A percentile compares a stretch with the other conserved stretches of the same genome.
These are phyloP conservation scores for Dissostichus mawsoni DNA, from an alignment of 2,113 vertebrate species.

Conservation along the genomic window DNA sequence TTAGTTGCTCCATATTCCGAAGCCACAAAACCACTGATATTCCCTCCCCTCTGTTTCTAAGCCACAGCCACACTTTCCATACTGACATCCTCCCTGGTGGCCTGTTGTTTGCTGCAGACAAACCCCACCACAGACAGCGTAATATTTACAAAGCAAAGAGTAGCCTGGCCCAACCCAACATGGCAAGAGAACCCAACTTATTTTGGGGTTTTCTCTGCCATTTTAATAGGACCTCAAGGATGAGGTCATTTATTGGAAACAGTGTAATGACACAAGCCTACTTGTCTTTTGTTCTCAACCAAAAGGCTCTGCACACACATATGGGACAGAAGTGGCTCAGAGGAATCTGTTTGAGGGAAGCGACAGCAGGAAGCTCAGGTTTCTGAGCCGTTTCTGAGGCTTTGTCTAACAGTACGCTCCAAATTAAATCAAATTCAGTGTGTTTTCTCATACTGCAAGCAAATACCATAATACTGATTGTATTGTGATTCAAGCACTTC, in stretches of 20 bases:
- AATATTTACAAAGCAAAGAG: constrained; percentile 61
- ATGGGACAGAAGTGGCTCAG: constrained; percentile 5
- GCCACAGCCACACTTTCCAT: constrained; percentile 60
- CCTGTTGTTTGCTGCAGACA: constrained; percentile 71
- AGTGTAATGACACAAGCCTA: constrained; percentile 47
- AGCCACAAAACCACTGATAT: constrained; percentile 47
- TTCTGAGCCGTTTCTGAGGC: constrained; percentile 29
- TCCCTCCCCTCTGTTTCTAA: constrained; percentile 34
- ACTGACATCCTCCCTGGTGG: constrained; percentile 53
- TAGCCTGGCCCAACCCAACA: constrained; percentile 32
- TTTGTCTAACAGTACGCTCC: constrained; percentile 26
- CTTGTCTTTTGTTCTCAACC: constrained; percentile 38
- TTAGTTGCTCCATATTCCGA: constrained; percentile 34
- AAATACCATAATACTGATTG: constrained; percentile 17
- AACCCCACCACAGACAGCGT: constrained; percentile 55
- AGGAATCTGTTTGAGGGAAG: constrained; percentile 20
- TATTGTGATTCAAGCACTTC: neutral
- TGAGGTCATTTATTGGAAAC: constrained; percentile 62
- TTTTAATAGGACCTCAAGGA: constrained; percentile 41
- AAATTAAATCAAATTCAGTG: constrained; percentile 35
- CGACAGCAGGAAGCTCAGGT: constrained; percentile 54
- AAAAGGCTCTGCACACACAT: constrained; percentile 27
- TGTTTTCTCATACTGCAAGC: constrained; percentile 17
- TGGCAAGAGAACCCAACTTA: neutral
- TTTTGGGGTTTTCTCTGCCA: constrained; percentile 29